Evolutionary conservation across 2,113 vertebrate species (phyloP).

Genomic region (Peucedramus taeniatus): DNA sequence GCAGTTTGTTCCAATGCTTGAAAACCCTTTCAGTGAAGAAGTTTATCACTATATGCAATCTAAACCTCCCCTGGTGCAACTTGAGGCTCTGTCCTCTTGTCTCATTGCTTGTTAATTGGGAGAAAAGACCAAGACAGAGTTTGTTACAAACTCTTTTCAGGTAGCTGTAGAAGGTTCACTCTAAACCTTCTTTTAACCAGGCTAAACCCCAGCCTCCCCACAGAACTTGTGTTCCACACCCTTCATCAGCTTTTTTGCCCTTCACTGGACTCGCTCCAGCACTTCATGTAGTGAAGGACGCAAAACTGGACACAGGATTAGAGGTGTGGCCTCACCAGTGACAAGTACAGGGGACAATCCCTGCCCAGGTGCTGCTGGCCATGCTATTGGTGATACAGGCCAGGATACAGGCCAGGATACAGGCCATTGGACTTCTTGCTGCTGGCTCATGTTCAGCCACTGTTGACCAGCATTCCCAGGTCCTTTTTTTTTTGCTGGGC

Average conservation of each 20-base stretch:
- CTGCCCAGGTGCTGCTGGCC: background rate
- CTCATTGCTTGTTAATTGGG: background rate
- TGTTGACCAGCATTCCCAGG: rapidly evolving
- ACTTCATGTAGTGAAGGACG: background rate
- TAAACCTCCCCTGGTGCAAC: rapidly evolving
- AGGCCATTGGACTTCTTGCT: rapidly evolving
- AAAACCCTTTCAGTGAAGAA: background rate
- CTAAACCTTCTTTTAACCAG: background rate
- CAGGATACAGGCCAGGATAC: background rate
- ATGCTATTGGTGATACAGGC: rapidly evolving
- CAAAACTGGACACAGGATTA: background rate
- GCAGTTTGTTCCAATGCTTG: background rate
- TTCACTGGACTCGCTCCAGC: rapidly evolving
- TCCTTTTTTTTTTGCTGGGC: rapidly evolving
- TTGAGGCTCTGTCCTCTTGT: background rate
- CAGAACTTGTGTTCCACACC: background rate
- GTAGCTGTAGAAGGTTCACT: background rate
- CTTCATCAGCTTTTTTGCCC: background rate
- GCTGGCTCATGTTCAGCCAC: background rate
- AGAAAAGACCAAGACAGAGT: background rate
- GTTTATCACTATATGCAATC: background rate
- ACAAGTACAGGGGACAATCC: rapidly evolving
- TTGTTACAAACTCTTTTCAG: background rate
- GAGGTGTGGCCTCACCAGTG: rapidly evolving
- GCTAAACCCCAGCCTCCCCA: background rate